A percentile compares a stretch with the other conserved stretches of the same genome.
Conservation (phyloP, 2,888 invertebrate species). For the Urechis unicinctus region DNA sequence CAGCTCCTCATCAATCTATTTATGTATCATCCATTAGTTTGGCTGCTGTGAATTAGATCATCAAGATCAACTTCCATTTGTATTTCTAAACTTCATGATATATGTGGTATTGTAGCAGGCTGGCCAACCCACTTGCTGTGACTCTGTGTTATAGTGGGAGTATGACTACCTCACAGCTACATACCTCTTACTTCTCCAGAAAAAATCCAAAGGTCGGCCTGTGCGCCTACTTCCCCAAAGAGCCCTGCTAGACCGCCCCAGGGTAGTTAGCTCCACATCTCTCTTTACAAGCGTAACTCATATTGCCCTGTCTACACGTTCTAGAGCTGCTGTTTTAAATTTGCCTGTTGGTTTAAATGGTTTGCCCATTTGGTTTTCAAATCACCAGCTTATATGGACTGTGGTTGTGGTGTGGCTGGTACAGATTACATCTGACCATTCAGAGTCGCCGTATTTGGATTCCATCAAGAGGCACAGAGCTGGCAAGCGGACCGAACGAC, state of each 20-base stretch:
- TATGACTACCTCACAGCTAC: constrained; percentile 70
- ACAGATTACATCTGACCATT: too few relatives aligned
- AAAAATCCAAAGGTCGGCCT: constrained; percentile 58
- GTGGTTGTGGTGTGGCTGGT: too few relatives aligned
- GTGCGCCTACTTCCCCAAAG: constrained; percentile 39
- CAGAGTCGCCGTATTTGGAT: constrained; percentile 11
- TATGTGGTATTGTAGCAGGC: background rate
- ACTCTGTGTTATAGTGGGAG: constrained; percentile 53
- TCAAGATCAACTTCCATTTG: background rate
- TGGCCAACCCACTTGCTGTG: background rate
- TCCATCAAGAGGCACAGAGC: constrained; percentile 1
- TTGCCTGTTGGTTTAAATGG: too few relatives aligned
- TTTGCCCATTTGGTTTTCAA: too few relatives aligned
- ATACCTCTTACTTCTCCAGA: constrained; percentile 63
- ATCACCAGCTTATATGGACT: too few relatives aligned
- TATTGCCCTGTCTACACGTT: too few relatives aligned
- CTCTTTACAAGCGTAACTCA: too few relatives aligned
- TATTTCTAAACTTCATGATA: background rate
- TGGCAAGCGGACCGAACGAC: background rate
- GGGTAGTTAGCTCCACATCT: background rate
- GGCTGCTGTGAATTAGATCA: background rate
- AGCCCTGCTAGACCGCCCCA: background rate
- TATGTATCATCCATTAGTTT: too few relatives aligned
- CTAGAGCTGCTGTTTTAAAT: too few relatives aligned
- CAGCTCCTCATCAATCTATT: too few relatives aligned